Evolutionary conservation across 2,113 vertebrate genomes (phyloP).

Genomic region (Toxotes jaculatrix): DNA sequence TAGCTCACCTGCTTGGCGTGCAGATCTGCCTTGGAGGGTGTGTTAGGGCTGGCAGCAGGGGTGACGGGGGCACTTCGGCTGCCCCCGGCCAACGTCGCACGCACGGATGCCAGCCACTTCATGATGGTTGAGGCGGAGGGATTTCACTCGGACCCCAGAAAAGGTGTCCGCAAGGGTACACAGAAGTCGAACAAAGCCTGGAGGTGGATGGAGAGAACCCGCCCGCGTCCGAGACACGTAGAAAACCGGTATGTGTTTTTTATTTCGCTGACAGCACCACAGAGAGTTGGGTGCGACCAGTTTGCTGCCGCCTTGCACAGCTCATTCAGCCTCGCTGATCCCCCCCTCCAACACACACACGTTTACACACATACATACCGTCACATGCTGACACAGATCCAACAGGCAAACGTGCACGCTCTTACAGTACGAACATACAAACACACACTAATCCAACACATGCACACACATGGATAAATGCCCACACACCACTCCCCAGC

Average conservation of each 20-base stretch:
- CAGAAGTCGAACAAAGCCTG: constrained; percentile 7
- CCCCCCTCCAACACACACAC: neutral
- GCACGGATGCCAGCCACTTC: constrained; percentile 81
- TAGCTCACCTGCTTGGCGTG: constrained; percentile 77
- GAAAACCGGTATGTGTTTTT: neutral
- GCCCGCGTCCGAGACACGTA: neutral
- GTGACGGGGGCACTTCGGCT: constrained; percentile 76
- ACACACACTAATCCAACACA: constrained; percentile 52
- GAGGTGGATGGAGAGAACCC: constrained; percentile 1
- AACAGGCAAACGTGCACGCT: constrained; percentile 26
- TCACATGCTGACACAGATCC: constrained; percentile 58
- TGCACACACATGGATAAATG: constrained; percentile 15
- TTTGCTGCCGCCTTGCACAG: neutral
- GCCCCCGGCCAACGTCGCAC: constrained; percentile 56
- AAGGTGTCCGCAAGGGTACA: constrained; percentile 7
- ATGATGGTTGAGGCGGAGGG: constrained; percentile 39
- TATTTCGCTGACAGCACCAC: constrained; percentile 8
- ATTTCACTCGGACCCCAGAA: constrained; percentile 15
- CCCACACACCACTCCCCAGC: constrained; percentile 6
- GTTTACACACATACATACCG: neutral
- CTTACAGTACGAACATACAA: constrained; percentile 31
- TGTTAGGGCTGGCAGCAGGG: constrained; percentile 73
- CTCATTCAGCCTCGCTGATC: constrained; percentile 33
- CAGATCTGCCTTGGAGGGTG: constrained; percentile 68
- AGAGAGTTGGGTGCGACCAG: constrained; percentile 8